Evolutionary conservation across 2,888 invertebrate species (phyloP), one percentile per base, ranked within the genome.

Genomic region (Polydrusus tereticollis): DNA sequence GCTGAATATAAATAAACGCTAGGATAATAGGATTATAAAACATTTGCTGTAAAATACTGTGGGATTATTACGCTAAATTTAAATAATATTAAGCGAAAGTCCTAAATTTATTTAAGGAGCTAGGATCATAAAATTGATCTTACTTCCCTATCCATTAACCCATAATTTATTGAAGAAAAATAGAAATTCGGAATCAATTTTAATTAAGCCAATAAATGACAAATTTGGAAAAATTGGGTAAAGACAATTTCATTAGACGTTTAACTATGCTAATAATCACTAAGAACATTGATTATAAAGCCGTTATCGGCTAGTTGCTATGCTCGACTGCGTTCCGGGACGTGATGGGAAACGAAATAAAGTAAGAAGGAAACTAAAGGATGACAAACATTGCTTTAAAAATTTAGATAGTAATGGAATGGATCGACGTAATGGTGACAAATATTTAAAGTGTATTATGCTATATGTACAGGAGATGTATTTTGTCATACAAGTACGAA

Each of bases 341-440:
- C 63, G 63, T 63, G 63, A 45, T 47, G 36, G 50, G 60, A 52
- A 71, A 71, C 71, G 71, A 71, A 71, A 71, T 65, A 71, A 71
- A 65, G 71, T 58, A 66, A 47, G 66, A 65, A 60, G 60, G 59
- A 60, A 66, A 60, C 20, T 59, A 50, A 43, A 38, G 45, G 71
- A 71, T 71, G 65, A 66, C 66, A 71, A 71, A 71, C 71, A 60
- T 59, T 66, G 59, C 38, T 58, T 58, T 60, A 64, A 69, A 69
- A 58, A 69, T 57, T 58, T 64, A n/a, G n/a, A n/a, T n/a, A 64
- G 63, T 69, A 57, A 47, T 64, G 20, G 60, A 59, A 50, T 43
- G 41, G 58, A 38, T 58, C 43, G 63, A 58, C 50, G 18, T 45
- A 63, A 69, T 50, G 36, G 16, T 26, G 57, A 16, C 29, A 55